Evolutionary conservation across 2,888 invertebrate genomes (phyloP).

Genomic region (Ametastegia equiseti): DNA sequence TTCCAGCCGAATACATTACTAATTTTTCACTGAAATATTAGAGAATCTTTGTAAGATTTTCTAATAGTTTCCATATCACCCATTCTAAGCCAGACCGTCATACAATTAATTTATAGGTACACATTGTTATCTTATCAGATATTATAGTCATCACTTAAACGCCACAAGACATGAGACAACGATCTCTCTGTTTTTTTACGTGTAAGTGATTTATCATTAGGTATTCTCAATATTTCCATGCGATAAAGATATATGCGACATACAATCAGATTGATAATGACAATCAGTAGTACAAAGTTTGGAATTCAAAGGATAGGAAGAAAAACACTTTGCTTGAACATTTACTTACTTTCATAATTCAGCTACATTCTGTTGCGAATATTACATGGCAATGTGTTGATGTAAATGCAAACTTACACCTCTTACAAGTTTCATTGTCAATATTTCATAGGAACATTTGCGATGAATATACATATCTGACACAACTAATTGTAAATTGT

Average conservation of each 20-base stretch:
- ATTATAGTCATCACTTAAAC: background rate
- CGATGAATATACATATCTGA: background rate
- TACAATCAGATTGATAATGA: conserved; percentile 4
- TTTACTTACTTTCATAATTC: no score
- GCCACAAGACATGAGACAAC: background rate
- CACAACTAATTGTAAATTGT: no score
- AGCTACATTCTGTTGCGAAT: no score
- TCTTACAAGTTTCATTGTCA: no score
- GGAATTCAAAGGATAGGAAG: background rate
- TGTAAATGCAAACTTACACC: no score
- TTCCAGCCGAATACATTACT: no score
- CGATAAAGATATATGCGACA: background rate
- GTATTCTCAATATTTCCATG: background rate
- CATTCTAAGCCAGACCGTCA: background rate
- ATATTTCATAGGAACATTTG: no score
- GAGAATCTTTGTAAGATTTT: background rate
- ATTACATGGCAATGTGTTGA: no score
- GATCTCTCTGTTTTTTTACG: background rate
- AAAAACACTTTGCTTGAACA: background rate
- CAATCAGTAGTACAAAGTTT: background rate
- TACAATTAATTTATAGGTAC: background rate
- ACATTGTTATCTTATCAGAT: background rate
- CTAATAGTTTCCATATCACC: background rate
- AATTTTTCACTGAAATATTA: no score
- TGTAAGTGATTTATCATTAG: background rate